phyloP scores from a whole-genome alignment of 2,113 vertebrate genomes.

The Sylvietta virens region DNA sequence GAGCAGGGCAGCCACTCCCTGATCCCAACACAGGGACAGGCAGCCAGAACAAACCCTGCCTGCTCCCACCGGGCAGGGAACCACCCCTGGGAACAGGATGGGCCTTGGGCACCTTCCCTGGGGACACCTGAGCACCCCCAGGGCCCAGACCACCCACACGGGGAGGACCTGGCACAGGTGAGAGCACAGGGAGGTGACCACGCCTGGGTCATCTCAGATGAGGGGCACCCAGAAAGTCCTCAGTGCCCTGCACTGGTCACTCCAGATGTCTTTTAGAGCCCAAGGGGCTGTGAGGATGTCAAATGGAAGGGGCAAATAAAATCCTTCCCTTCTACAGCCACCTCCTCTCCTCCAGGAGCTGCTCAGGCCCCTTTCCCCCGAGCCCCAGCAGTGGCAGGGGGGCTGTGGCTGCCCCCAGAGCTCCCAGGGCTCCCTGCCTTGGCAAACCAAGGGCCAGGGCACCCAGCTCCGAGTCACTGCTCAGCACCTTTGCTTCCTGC shows the following conservation, averaged over 20 bases:
- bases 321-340: not conserved
- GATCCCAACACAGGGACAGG: accelerated
- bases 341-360: not conserved
- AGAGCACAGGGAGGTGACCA: not conserved
- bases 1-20: not conserved
- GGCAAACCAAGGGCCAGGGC: accelerated
- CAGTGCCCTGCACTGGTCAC: not conserved
- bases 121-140: not conserved
- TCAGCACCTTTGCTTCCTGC: not conserved
- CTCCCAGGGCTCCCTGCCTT: not conserved
- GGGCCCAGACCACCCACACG: accelerated
- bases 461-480: not conserved
- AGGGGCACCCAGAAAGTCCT: not conserved
- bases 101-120: not conserved
- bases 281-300: not conserved
- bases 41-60: not conserved
- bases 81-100: not conserved
- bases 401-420: not conserved
- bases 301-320: not conserved
- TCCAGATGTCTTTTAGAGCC: not conserved
- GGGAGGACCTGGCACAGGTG: not conserved
- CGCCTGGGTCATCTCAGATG: not conserved
- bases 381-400: not conserved
- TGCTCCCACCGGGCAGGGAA: not conserved
- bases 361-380: not conserved